Evolutionary conservation across 2,888 invertebrate genomes (phyloP), one percentile per base, ranked within the genome.

Genomic region (Pseudeuparius sepicola): DNA sequence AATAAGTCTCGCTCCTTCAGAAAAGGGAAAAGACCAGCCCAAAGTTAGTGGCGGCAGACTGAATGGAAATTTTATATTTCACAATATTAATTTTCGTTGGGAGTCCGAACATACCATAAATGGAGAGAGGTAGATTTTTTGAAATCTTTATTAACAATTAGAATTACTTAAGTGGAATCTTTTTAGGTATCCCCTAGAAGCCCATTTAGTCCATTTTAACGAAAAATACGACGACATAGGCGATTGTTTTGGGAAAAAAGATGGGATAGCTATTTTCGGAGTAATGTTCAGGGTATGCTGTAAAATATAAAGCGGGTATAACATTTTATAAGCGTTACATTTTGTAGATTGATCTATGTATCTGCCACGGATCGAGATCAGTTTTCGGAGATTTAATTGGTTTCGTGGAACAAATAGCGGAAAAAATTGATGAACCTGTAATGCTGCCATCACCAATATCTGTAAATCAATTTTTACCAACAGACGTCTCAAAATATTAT

Each of bases 401-500:
- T n/a, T n/a, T n/a, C n/a, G n/a, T n/a, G n/a, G n/a, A n/a, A n/a
- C n/a, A n/a, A n/a, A n/a, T n/a, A n/a, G n/a, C n/a, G n/a, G n/a
- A n/a, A n/a, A n/a, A n/a, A n/a, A n/a, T n/a, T n/a, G n/a, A n/a
- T n/a, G n/a, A n/a, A n/a, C n/a, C n/a, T n/a, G n/a, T n/a, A n/a
- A n/a, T n/a, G n/a, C n/a, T n/a, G n/a, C n/a, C n/a, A n/a, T n/a
- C n/a, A n/a, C n/a, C n/a, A n/a, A n/a, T n/a, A 20, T 38, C 15
- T 2, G 20, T 42, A 4, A 11, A 20, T 5, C 27, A 34, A 4
- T 38, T 48, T 23, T 34, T 47, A 6, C 48, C 48, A 7, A 13
- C 35, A 1, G 29, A 37, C 26, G 34, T 33, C 18, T 17, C 63
- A 1, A 57, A 60, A 0, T 78, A 71, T 51, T 81, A 70, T 56